Base-by-base conservation (phyloP, 2,113 vertebrate species). In the Carlito syrichta region DNA sequence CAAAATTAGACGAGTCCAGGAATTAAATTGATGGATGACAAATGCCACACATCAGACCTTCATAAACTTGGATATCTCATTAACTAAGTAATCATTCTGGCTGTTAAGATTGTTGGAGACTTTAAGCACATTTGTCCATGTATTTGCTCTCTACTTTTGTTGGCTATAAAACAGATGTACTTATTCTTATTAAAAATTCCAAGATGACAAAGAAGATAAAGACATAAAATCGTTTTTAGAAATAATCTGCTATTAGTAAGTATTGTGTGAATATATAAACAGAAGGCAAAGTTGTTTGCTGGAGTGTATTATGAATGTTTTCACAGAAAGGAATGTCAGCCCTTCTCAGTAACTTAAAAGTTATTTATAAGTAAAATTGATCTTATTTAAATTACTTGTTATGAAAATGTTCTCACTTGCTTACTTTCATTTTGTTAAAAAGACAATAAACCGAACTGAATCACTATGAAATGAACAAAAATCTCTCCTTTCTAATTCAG, bases 1-100 rank as follows among this genome's bases (percentile, higher is more conserved):
- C 54, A 66, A 89, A 93, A 92, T 52, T 45, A 83, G 43, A 69
- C 89, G 81, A 89, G 43, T 86, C 32, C 23, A 76, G 17, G 62
- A 89, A 96, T 83, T 48, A 86, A 97, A 68, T 16, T 91, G 48
- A 54, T 78, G 56, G 35, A 32, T 82, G 19, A 95, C 79, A 89
- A 92, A 95, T 69, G 23, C 50, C 6, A 8, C 25, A 14, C 9
- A 40, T 79, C 12, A 88, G 58, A 86, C 54, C 93, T 22, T 86
- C 54, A 79, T 40, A 38, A 87, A 86, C 20, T 86, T 79, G 43
- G n/a, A 76, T 52, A 83, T 7, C 23, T 92, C 63, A 73, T 92
- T 91, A 86, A 86, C 52, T 73, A 83, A 68, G 27, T 43, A 74
- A 89, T 78, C 87, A 19, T 62, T 63, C 14, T 76, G 38, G 23